A percentile compares a stretch with the other conserved stretches of the same genome.
Evolutionary conservation across 2,888 invertebrate genomes (phyloP).

Genomic region (Myopa testacea): DNA sequence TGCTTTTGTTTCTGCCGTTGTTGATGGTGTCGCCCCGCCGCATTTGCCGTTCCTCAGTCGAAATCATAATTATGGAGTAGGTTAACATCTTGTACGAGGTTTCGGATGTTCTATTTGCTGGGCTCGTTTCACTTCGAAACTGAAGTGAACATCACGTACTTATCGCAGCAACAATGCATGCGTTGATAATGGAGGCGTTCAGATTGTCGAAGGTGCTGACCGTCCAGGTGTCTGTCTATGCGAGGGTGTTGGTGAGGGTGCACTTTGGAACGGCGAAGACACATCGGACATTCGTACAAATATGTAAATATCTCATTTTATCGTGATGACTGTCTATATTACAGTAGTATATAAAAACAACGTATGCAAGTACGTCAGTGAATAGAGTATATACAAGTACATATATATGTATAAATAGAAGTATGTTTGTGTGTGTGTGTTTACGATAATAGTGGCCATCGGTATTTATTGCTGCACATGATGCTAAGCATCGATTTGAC

Average conservation of each 20-base stretch:
- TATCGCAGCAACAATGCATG: conserved; percentile 51
- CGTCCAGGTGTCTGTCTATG: neutral
- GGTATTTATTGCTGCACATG: conserved; percentile 15
- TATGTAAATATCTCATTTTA: neutral
- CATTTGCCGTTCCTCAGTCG: conserved; percentile 26
- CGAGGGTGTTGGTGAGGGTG: no score
- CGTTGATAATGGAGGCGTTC: conserved; percentile 59
- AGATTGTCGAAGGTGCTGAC: conserved; percentile 6
- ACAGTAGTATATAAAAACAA: neutral
- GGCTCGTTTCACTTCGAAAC: conserved; percentile 52
- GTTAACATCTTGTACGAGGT: conserved; percentile 47
- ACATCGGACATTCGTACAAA: no score
- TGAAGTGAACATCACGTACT: conserved; percentile 62
- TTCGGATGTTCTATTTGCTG: conserved; percentile 36
- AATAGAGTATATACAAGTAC: neutral
- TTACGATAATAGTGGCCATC: conserved; percentile 15
- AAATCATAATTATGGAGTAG: conserved; percentile 47
- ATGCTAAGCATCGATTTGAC: conserved; percentile 62
- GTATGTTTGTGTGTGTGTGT: conserved; percentile 14
- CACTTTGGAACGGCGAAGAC: no score
- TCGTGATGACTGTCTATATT: neutral
- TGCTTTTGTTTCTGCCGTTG: conserved; percentile 33
- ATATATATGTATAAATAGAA: neutral
- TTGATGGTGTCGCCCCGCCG: conserved; percentile 39
- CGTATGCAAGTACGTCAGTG: no score